Evolutionary conservation across 2,113 vertebrate genomes (phyloP).

Genomic region (Eolophus roseicapilla): DNA sequence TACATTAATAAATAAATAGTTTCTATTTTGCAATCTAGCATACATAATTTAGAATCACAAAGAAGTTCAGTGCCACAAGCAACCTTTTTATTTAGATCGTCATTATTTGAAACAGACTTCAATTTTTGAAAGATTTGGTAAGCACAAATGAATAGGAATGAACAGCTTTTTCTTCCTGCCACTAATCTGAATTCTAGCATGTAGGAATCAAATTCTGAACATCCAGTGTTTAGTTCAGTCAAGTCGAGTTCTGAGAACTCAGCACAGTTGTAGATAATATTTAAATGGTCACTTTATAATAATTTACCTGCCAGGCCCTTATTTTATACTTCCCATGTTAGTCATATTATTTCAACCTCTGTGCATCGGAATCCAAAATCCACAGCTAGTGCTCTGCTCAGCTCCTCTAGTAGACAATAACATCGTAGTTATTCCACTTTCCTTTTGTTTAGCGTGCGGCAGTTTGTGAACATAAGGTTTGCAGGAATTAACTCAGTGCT

Average conservation of each 20-base stretch:
- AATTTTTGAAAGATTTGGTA: neutral
- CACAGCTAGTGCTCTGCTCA: neutral
- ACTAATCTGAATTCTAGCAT: neutral
- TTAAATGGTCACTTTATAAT: neutral
- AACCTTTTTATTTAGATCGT: neutral
- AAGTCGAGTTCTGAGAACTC: neutral
- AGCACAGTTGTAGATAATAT: neutral
- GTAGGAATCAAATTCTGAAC: neutral
- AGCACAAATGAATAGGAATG: neutral
- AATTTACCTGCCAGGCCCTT: neutral
- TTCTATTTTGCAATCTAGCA: neutral
- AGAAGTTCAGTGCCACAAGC: neutral
- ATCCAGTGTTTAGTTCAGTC: neutral
- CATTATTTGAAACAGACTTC: neutral
- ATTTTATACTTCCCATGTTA: neutral
- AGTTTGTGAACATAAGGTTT: neutral
- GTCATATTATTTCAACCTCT: neutral
- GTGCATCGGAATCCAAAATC: neutral
- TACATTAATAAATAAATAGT: neutral
- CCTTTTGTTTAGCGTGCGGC: neutral
- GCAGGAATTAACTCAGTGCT: neutral
- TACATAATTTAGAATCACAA: neutral
- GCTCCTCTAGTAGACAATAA: neutral
- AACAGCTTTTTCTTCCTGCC: neutral
- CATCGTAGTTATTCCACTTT: neutral